Percentiles rank a stretch among this genome's conserved stretches.
Conservation (phyloP, 2,797 vertebrate genomes). For the Sorex maritimensis region DNA sequence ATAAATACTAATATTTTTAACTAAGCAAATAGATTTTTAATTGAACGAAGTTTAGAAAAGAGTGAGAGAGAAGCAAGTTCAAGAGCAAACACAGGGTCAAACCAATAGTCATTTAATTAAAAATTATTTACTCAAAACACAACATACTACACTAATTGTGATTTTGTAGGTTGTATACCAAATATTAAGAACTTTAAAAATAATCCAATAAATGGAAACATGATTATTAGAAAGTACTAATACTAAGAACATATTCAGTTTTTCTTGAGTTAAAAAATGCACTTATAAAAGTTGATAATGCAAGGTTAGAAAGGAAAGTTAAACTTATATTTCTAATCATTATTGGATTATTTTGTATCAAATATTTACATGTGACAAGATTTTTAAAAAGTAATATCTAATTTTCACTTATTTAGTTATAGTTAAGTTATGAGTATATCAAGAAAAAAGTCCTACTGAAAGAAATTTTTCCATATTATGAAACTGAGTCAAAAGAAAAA, state of each 20-base stretch:
- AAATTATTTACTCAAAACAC: neutral
- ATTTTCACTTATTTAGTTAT: conserved; percentile 44
- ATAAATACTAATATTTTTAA: neutral
- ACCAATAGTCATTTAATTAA: neutral
- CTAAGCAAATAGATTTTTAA: neutral
- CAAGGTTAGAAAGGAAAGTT: conserved; percentile 6
- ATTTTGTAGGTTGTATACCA: conserved; percentile 40
- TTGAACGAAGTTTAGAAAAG: too few relatives aligned
- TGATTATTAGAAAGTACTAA: conserved; percentile 24
- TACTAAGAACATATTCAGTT: neutral
- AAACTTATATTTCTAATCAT: conserved; percentile 1
- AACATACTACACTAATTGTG: neutral
- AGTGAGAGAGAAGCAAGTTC: neutral
- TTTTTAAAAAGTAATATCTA: conserved; percentile 22
- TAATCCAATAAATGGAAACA: conserved; percentile 12
- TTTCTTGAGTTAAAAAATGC: conserved; percentile 1
- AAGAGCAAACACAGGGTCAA: neutral
- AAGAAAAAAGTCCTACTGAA: conserved; percentile 6
- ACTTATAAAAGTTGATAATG: conserved; percentile 30
- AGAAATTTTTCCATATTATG: conserved; percentile 51
- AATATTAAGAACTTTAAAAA: conserved; percentile 34
- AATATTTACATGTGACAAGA: neutral
- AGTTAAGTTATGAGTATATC: neutral
- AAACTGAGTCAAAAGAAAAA: conserved; percentile 66
- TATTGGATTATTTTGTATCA: neutral